A percentile compares a stretch with the other conserved stretches of the same genome.
phyloP scores from a whole-genome alignment of 2,113 vertebrate species.

The Tauraco erythrolophus region DNA sequence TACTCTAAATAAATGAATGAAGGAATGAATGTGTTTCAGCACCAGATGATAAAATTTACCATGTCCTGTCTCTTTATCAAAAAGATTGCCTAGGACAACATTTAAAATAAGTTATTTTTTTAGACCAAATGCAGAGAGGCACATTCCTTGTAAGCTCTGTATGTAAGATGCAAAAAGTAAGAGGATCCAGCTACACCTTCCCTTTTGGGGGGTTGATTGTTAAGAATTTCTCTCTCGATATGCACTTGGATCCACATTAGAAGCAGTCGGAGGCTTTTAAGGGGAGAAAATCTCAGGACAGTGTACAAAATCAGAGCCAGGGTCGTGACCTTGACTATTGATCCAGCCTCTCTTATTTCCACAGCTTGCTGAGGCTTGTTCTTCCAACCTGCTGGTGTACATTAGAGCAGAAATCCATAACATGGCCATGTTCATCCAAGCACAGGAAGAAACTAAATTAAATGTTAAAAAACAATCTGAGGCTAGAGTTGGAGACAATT shows the following conservation, averaged over 20 bases:
- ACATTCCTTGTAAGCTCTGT: conserved; percentile 27
- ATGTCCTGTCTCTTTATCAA: not conserved
- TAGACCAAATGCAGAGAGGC: conserved; percentile 18
- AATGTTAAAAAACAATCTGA: conserved; percentile 99
- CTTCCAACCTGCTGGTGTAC: conserved; percentile 95
- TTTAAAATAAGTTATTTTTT: conserved; percentile 4
- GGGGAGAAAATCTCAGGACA: conserved; percentile 81
- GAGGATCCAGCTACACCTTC: conserved; percentile 45
- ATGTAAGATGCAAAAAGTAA: conserved; percentile 33
- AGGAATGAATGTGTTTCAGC: not conserved
- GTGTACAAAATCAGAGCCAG: conserved; percentile 78
- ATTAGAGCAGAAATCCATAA: conserved; percentile 99
- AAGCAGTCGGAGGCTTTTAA: conserved; percentile 74
- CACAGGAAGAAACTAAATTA: conserved; percentile 99
- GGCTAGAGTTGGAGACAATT: conserved; percentile 93
- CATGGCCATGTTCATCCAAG: conserved; percentile 96
- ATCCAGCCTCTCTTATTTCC: conserved; percentile 97
- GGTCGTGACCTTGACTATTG: conserved; percentile 97
- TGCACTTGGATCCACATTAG: conserved; percentile 71
- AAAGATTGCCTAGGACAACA: not conserved
- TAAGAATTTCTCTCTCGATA: conserved; percentile 65
- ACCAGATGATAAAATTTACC: not conserved
- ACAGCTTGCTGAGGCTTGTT: conserved; percentile 89
- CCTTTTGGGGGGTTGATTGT: conserved; percentile 15
- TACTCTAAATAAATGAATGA: not conserved